phyloP scores from a whole-genome alignment of 2,888 invertebrate species.

The Alsophila aescularia region DNA sequence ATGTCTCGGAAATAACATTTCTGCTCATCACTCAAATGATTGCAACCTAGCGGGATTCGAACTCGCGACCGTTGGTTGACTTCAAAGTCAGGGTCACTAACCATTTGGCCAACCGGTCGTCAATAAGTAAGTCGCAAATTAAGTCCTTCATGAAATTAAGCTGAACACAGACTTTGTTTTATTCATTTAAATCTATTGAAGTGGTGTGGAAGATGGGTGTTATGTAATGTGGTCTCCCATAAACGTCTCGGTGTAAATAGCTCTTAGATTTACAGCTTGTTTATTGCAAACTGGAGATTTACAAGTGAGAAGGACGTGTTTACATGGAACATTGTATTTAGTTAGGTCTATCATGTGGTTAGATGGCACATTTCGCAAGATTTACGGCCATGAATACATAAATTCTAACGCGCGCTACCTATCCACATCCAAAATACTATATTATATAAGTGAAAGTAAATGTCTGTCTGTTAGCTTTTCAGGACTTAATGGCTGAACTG shows the following conservation, averaged over 20 bases:
- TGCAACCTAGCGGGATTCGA: too few species aligned
- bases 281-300: conserved; percentile 15
- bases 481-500: too few species aligned
- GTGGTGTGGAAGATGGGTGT: not conserved
- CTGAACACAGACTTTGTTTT: not conserved
- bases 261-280: conserved; percentile 12
- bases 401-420: too few species aligned
- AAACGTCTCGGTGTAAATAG: conserved; percentile 8
- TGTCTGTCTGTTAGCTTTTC: too few species aligned
- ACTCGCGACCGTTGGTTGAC: too few species aligned
- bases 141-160: not conserved
- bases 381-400: not conserved
- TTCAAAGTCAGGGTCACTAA: too few species aligned
- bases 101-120: too few species aligned
- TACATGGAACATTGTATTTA: conserved; percentile 9
- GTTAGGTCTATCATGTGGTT: not conserved
- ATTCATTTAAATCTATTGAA: conserved; percentile 8
- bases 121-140: too few species aligned
- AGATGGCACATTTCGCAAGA: not conserved
- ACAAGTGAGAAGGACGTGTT: conserved; percentile 4
- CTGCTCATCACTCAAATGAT: too few species aligned
- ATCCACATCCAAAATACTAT: too few species aligned
- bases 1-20: too few species aligned
- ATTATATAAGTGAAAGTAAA: too few species aligned
- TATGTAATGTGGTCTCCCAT: not conserved